Evolutionary conservation across 1,140 invertebrate species (phyloP).

Genomic region (Nasonia longicornis): DNA sequence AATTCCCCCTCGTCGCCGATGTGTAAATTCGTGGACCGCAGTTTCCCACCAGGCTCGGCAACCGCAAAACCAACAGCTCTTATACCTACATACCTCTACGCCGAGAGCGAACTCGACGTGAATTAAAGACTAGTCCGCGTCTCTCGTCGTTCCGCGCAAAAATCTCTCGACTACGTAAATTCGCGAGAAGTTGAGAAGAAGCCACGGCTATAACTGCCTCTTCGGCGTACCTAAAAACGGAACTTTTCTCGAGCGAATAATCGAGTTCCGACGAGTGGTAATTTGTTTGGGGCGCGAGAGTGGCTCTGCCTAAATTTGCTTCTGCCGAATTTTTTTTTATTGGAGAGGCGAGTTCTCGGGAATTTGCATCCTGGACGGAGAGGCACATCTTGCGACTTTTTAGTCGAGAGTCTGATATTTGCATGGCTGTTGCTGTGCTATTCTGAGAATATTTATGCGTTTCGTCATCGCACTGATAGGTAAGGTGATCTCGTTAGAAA

Average conservation of each 20-base stretch:
- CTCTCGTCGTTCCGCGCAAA: neutral
- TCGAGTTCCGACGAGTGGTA: too few relatives aligned
- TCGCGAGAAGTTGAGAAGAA: neutral
- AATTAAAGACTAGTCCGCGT: neutral
- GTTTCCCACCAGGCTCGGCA: neutral
- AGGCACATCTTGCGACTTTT: too few relatives aligned
- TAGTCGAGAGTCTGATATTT: too few relatives aligned
- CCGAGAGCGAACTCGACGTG: neutral
- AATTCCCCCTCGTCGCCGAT: neutral
- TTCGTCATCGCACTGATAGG: too few relatives aligned
- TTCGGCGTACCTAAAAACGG: neutral
- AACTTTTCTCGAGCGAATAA: neutral
- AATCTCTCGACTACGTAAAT: neutral
- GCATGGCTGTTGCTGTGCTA: too few relatives aligned
- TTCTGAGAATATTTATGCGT: too few relatives aligned
- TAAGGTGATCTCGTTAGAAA: too few relatives aligned
- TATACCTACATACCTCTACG: neutral
- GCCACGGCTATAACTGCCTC: too few relatives aligned
- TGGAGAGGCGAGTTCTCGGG: too few relatives aligned
- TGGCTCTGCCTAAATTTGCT: too few relatives aligned
- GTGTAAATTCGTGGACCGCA: slow-evolving; percentile 1
- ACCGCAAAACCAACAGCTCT: slow-evolving; percentile 18
- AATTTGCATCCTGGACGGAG: neutral
- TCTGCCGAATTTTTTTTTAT: neutral
- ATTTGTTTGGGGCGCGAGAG: too few relatives aligned